Base-by-base conservation (phyloP, 2,113 vertebrate genomes). In the Triplophysa dalaica region DNA sequence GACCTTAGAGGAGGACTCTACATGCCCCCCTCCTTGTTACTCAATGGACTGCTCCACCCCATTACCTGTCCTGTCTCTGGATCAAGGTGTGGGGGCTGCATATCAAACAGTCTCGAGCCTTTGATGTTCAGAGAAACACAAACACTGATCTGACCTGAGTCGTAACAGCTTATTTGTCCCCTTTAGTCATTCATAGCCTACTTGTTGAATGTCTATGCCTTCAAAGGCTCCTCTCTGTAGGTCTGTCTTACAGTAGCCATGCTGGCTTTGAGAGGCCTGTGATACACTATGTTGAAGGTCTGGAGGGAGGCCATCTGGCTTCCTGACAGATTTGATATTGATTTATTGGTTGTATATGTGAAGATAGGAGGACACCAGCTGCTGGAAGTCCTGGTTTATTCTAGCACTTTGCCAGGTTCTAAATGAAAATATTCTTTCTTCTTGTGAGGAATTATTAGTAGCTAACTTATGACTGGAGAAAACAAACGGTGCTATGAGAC, bases 151-250 rank as follows among this genome's bases (percentile, higher is more conserved):
- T 90, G 87, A 91, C 89, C 85, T 86, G 84, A 90, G 91, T 93
- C 89, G 89, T 94, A 93, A 92, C 90, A 90, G 90, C 90, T 90
- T 94, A 93, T 94, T 93, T 93, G 92, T 93, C 91, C 91, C 89
- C 91, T 93, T 92, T 93, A 94, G 92, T 92, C 91, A 94, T 94
- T 93, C 92, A 92, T 90, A 87, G 89, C 75, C 88, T 82, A 82
- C 87, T 88, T 85, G 89, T 92, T 93, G 90, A 90, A 93, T 92
- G 89, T 91, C 86, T 90, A 90, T 89, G 90, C 84, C 92, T 92
- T 93, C 93, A 93, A 93, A 93, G 93, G 88, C 52, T 70, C 74
- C 50, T 80, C 85, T 75, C 85, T 86, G 80, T 89, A 86, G 84
- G 82, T 82, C 76, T 16, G 83, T 14, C 84, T 89, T 92, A 92